Base-by-base conservation (phyloP, 1,140 invertebrate species). In the Calephelis virginiensis region DNA sequence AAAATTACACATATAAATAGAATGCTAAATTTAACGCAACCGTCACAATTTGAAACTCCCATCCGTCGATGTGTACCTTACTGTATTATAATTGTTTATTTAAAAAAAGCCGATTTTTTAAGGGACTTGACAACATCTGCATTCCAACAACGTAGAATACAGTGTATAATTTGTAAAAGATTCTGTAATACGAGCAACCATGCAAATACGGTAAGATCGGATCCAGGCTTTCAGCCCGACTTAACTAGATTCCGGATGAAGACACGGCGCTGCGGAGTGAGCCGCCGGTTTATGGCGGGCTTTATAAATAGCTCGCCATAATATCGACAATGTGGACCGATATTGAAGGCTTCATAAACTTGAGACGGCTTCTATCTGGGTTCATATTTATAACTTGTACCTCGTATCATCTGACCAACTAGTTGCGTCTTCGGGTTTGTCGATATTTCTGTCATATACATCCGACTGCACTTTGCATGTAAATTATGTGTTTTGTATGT, bases 171-270 rank as follows among this genome's bases (percentile, higher is more conserved):
- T 12, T 59, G n/a, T 37, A 59, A 59, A 59, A 12, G 37, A 40
- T n/a, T 11, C 37, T 40, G 37, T 40, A 38, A 59, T 37, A 12
- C 38, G 37, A 59, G 37, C 56, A 12, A 8, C 56, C 28, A 59
- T 38, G 56, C 56, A 59, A 40, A 59, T 37, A 38, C 56, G 56
- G 28, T 38, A 37, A 40, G 56, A 59, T 59, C 37, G 37, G 38
- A 59, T 38, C 14, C 56, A 13, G 28, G 56, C 56, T 59, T 59
- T 37, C 37, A 40, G 56, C 37, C 37, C 56, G 28, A 59, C 28
- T 59, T 59, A 59, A 59, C 56, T 59, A 59, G 28, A 59, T 59
- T 38, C 56, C 56, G 56, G 56, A 38, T 59, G 56, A 59, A 59
- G 56, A 38, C 28, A n/a, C 53, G 53, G 53, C 1, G 17, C 17